Conservation (phyloP, 2,113 vertebrate species). For the Azemiops feae region DNA sequence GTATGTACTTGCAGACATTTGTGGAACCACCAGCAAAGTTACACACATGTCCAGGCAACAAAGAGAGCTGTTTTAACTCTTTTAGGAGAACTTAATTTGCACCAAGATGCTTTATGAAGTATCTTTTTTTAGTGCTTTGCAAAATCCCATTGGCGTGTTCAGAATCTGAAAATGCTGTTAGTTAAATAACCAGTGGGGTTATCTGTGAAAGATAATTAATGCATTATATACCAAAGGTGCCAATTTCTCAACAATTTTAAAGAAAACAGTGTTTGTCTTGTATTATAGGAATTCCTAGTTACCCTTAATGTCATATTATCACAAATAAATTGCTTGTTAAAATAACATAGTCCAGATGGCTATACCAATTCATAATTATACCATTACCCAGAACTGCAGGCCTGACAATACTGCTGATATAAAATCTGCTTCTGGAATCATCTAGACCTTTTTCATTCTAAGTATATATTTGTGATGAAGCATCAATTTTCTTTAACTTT, state of each 20-base stretch:
- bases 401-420: background rate
- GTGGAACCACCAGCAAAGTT: background rate
- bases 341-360: conserved; percentile 4
- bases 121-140: conserved; percentile 7
- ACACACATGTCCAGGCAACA: background rate
- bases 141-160: background rate
- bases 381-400: background rate
- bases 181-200: background rate
- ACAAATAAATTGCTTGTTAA: background rate
- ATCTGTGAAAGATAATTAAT: conserved; percentile 15
- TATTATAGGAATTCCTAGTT: conserved; percentile 20
- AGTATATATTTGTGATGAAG: background rate
- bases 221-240: background rate
- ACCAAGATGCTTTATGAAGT: conserved; percentile 22
- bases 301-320: conserved; percentile 2
- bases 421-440: background rate
- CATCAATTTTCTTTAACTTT: background rate
- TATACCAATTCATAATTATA: background rate
- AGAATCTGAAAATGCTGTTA: conserved; percentile 3
- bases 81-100: background rate
- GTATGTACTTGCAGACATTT: background rate
- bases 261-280: background rate
- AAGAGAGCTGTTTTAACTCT: background rate
- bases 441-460: background rate
- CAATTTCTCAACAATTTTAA: conserved; percentile 28